Percentiles rank a stretch among this genome's conserved stretches.
Conservation (phyloP, 2,113 vertebrate species). For the Pterophyllum scalare region DNA sequence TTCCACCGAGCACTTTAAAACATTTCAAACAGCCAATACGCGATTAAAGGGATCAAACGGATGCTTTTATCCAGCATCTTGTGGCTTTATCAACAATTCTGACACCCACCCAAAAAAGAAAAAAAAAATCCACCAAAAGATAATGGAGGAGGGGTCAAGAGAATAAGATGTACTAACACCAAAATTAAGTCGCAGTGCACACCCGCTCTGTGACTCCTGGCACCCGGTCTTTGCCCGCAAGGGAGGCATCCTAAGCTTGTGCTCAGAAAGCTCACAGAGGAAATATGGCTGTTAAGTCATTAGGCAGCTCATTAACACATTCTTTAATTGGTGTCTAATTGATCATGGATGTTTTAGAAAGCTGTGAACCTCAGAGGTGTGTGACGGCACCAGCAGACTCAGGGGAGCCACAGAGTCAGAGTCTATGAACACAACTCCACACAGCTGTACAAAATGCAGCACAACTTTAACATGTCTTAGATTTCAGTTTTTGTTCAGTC, state of each 20-base stretch:
- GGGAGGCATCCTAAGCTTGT: conserved; percentile 32
- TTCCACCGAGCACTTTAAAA: conserved; percentile 2
- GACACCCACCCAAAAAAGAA: not conserved
- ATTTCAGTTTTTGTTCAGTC: conserved; percentile 8
- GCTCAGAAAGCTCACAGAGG: conserved; percentile 49
- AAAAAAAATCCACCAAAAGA: not conserved
- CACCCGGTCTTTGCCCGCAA: conserved; percentile 7
- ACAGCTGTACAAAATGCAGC: conserved; percentile 6
- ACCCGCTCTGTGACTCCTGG: conserved; percentile 17
- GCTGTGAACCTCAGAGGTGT: conserved; percentile 51
- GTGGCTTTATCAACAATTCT: conserved; percentile 2
- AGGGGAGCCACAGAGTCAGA: conserved; percentile 3
- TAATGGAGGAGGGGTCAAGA: not conserved
- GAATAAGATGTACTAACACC: not conserved
- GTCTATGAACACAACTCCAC: conserved; percentile 27
- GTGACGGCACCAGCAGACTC: conserved; percentile 21
- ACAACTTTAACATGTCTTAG: not conserved
- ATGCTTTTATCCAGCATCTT: conserved; percentile 24
- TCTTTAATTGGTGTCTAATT: conserved; percentile 78
- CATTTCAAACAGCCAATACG: conserved; percentile 9
- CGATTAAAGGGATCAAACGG: conserved; percentile 35
- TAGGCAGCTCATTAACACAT: conserved; percentile 71
- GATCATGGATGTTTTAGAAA: conserved; percentile 71
- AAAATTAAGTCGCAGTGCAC: conserved; percentile 9
- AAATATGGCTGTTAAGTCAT: conserved; percentile 70